These are phyloP conservation scores for Cebus imitator DNA, from an alignment of 2,113 vertebrate genomes.

Conservation along the genomic window DNA sequence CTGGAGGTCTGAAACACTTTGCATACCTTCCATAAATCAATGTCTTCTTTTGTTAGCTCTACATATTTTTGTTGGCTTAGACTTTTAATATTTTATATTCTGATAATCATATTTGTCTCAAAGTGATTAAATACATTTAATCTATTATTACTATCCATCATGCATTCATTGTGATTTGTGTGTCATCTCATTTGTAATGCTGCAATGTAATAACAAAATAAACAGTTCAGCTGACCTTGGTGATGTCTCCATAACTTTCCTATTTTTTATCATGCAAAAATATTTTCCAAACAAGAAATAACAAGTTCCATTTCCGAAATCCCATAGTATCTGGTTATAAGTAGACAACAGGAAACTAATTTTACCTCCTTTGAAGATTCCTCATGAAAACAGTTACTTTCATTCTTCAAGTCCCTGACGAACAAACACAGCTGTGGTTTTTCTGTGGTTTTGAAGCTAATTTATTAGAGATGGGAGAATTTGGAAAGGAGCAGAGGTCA, in stretches of 20 bases:
- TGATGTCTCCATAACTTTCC: slow-evolving; percentile 43
- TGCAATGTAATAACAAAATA: slow-evolving; percentile 51
- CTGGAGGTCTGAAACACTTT: slow-evolving; percentile 76
- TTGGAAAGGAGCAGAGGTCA: slow-evolving; percentile 70
- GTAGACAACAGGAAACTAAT: slow-evolving; percentile 58
- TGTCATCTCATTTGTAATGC: slow-evolving; percentile 64
- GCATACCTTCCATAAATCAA: slow-evolving; percentile 69
- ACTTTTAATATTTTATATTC: slow-evolving; percentile 72
- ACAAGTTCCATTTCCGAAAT: slow-evolving; percentile 61
- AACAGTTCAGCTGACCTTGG: neutral
- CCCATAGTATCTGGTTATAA: slow-evolving; percentile 43
- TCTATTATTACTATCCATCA: slow-evolving; percentile 47
- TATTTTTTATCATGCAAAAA: slow-evolving; percentile 53
- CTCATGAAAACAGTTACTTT: slow-evolving; percentile 69
- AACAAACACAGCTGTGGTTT: slow-evolving; percentile 74
- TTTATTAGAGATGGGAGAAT: slow-evolving; percentile 55
- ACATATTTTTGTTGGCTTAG: slow-evolving; percentile 66
- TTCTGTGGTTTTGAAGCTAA: slow-evolving; percentile 66
- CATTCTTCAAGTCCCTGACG: slow-evolving; percentile 55
- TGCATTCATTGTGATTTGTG: slow-evolving; percentile 50
- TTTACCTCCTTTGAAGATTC: slow-evolving; percentile 69
- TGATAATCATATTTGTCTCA: slow-evolving; percentile 69
- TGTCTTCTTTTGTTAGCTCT: slow-evolving; percentile 70
- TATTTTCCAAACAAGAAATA: slow-evolving; percentile 67
- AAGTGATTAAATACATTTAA: slow-evolving; percentile 72